Percentiles rank a stretch among this genome's conserved stretches.
phyloP scores from a whole-genome alignment of 2,888 invertebrate genomes.

The Petrophora chlorosata region DNA sequence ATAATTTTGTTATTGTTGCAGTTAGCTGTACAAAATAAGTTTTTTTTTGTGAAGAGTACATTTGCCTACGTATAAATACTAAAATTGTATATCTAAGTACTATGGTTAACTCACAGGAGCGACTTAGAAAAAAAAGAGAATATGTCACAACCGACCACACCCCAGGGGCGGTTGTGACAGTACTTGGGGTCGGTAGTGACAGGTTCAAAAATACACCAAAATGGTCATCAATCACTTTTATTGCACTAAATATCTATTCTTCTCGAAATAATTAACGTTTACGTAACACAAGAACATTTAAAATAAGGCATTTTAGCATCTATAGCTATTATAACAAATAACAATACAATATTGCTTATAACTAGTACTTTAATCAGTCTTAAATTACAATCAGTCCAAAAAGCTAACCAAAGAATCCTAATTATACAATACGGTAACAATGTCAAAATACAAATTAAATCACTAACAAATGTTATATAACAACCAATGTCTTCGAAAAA shows the following conservation, averaged over 20 bases:
- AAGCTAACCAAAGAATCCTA: background rate
- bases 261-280: background rate
- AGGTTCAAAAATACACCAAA: conserved; percentile 1
- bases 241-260: background rate
- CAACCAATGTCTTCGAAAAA: too few relatives aligned
- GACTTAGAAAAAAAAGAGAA: conserved; percentile 13
- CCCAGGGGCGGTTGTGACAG: conserved; percentile 20
- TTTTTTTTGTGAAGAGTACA: background rate
- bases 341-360: background rate
- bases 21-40: background rate
- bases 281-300: background rate
- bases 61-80: background rate
- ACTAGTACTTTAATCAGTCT: background rate
- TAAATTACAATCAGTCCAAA: background rate
- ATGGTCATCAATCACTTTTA: background rate
- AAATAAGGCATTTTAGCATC: background rate
- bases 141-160: background rate
- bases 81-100: background rate
- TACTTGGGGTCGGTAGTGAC: background rate
- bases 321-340: background rate
- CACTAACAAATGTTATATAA: too few relatives aligned
- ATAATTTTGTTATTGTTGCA: background rate
- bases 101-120: background rate
- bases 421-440: too few relatives aligned
- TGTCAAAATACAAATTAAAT: too few relatives aligned